A percentile compares a stretch with the other conserved stretches of the same genome.
phyloP scores from a whole-genome alignment of 2,888 invertebrate species.

The Colostygia pectinataria region DNA sequence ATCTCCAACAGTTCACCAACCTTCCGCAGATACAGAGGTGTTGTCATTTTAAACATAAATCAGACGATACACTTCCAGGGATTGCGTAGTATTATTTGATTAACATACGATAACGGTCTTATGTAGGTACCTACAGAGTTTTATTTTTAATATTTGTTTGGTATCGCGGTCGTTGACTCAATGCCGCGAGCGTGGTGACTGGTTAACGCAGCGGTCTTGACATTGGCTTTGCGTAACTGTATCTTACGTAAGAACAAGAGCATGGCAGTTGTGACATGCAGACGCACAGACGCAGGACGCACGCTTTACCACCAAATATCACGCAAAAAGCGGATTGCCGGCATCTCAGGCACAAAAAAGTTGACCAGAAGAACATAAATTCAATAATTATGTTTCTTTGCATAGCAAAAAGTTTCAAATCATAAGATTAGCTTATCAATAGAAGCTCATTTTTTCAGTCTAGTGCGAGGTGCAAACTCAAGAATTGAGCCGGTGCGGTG shows the following conservation, averaged over 20 bases:
- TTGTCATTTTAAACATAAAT: constrained; percentile 23
- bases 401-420: too few species aligned
- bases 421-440: too few species aligned
- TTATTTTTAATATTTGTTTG: constrained; percentile 48
- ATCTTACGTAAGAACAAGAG: constrained; percentile 47
- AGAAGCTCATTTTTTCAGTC: too few species aligned
- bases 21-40: constrained; percentile 3
- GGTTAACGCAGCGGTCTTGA: constrained; percentile 66
- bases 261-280: constrained; percentile 3
- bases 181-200: constrained; percentile 26
- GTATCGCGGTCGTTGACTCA: constrained; percentile 61
- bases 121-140: constrained; percentile 15
- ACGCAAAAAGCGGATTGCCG: not conserved
- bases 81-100: constrained; percentile 22
- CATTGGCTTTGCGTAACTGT: constrained; percentile 70
- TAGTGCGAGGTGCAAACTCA: too few species aligned
- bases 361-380: too few species aligned
- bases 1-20: constrained; percentile 19
- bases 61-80: constrained; percentile 15
- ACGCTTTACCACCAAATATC: not conserved
- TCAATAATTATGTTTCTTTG: too few species aligned
- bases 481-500: too few species aligned
- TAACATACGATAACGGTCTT: constrained; percentile 25
- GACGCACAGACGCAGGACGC: constrained; percentile 1
- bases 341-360: too few species aligned